phyloP scores from a whole-genome alignment of 2,797 vertebrate species.

The Gambusia yucatana region DNA sequence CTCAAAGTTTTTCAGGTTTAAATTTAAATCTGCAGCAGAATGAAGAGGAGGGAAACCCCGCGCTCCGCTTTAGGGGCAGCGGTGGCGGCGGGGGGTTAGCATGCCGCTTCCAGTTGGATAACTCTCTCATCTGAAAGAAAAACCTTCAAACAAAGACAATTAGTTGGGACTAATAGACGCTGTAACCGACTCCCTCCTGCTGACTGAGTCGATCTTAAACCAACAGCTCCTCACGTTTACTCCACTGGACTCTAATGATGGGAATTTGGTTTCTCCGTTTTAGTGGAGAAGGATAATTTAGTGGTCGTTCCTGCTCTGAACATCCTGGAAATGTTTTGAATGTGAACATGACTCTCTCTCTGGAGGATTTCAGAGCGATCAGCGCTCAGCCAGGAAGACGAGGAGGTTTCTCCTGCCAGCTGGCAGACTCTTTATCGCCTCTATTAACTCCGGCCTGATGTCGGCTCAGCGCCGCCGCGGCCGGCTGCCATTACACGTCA shows the following conservation, averaged over 20 bases:
- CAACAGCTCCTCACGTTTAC: not conserved
- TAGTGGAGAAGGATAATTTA: not conserved
- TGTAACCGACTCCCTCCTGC: not conserved
- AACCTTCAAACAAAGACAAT: constrained; percentile 11
- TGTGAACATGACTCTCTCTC: not conserved
- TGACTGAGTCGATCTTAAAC: not conserved
- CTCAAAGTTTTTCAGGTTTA: not conserved
- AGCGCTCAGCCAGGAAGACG: constrained; percentile 19
- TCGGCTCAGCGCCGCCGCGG: constrained; percentile 17
- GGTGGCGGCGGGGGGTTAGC: not conserved
- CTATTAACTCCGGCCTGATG: constrained; percentile 56
- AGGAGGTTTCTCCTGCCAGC: constrained; percentile 58
- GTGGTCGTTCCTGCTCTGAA: constrained; percentile 4
- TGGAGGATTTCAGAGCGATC: constrained; percentile 25
- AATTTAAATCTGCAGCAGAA: not conserved
- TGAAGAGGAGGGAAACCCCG: not conserved
- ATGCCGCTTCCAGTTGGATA: not conserved
- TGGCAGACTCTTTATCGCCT: constrained; percentile 71
- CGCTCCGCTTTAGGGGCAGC: not conserved
- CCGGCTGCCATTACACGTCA: constrained; percentile 21
- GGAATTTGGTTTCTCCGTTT: not conserved
- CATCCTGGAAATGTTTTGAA: constrained; percentile 16
- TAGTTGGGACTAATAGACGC: not conserved
- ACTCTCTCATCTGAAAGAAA: constrained; percentile 2
- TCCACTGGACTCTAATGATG: not conserved